Base-by-base conservation (phyloP, 2,888 invertebrate species). In the Petrolisthes manimaculis region DNA sequence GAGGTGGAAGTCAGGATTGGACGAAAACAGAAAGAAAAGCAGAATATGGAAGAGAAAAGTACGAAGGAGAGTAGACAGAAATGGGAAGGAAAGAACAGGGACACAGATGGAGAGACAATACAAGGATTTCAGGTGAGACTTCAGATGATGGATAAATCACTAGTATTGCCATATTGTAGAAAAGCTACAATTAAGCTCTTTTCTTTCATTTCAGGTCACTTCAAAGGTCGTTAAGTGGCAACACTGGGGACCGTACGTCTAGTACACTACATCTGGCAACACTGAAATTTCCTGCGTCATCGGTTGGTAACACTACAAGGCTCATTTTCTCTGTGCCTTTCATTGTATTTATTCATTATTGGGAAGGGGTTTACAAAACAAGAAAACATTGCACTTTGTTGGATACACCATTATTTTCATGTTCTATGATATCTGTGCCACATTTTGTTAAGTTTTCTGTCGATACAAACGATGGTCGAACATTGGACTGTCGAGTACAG, bases 181-280 rank as follows among this genome's bases (percentile, higher is more conserved):
- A 61, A 61, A 18, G 3, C 12, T 61, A 61, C 61, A 9, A 3
- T 61, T 18, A 61, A 61, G 12, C 61, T 9, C 61, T 61, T 18
- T 18, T 14, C 61, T 61, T 61, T 14, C 12, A 18, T 61, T 14
- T 61, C 61, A 61, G 18, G 61, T 14, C 18, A 9, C 9, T 18
- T 61, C 61, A 61, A 61, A 61, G 61, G 61, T 61, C 18, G 61
- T 24, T 24, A 67, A 54, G 24, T 81, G 81, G 81, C 67, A 81
- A 81, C 81, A 67, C 81, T 81, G 81, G 56, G 56, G 56, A 37
- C 37, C 37, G 24, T 18, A 61, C 51, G 24, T 37, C 56, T 81
- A 56, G 12, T 81, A 67, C 67, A 81, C 21, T 9, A 56, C 81
- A 18, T 81, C 67, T 81, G 81, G 81, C 67, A 81, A 81, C 81